Base-by-base conservation (phyloP, 2,888 invertebrate genomes). In the Lasioglossum pauxillum region DNA sequence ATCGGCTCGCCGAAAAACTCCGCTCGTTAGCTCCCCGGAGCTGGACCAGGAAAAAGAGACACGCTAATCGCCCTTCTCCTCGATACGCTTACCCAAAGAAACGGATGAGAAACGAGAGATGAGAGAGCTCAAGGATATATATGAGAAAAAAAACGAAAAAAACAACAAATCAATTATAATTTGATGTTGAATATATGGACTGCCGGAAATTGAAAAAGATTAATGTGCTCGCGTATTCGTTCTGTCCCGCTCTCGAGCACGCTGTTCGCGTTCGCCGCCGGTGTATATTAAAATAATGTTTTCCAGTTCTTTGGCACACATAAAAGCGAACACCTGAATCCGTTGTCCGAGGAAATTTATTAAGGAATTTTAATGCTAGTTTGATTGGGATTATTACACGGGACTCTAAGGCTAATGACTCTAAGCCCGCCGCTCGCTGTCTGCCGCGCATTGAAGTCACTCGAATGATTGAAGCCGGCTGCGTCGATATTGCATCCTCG, bases 1-100 rank as follows among this genome's bases (percentile, higher is more conserved):
- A 82, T 84, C 73, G 81, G 77, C 16, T n/a, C n/a, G 44, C n/a
- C 77, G 72, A 77, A 87, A 87, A 87, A 78, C 69, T 74, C n/a
- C 14, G 75, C 76, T 88, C 80, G 78, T 84, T 84, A 87, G 79
- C 57, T 44, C 12, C 53, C 19, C 60, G 60, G 53, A 27, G 27
- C 5, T 12, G 67, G 64, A 64, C 74, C 74, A 44, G 80, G 71
- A 80, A 84, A 78, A 78, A 72, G 67, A 53, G 76, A 74, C 46
- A 46, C 75, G 75, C 75, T 84, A 87, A 88, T 84, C 75, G 79
- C 10, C 38, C 12, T 69, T 38, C 69, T 53, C 69, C 14, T n/a
- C n/a, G 46, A n/a, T 69, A 49, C n/a, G 77, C 5, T 27, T 27
- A 5, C 27, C 60, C 8, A 49, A 38, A 27, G n/a, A 41, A n/a